Evolutionary conservation across 2,113 vertebrate genomes (phyloP), one percentile per base, ranked within the genome.

Genomic region (Lepisosteus oculatus): DNA sequence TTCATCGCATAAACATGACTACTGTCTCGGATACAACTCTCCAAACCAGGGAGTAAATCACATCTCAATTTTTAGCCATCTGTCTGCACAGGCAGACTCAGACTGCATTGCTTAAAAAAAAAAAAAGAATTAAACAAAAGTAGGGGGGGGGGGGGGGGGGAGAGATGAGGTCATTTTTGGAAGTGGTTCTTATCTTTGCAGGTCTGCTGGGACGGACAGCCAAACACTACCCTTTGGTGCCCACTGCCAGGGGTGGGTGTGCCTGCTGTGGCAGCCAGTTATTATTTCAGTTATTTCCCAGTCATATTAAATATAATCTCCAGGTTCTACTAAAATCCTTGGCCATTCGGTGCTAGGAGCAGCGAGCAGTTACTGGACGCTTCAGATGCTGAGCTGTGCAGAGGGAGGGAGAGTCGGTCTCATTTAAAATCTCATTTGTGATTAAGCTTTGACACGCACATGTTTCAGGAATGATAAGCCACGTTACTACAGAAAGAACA

Each of bases 1-100:
- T 84, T 91, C 89, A 92, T 76, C 81, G 76, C 82, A 77, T 76
- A 91, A 86, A 81, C 80, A 92, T 80, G 83, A 76, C 81, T 81
- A 78, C 86, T 79, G 81, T 90, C 83, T 83, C 87, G 84, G 74
- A 86, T 55, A 88, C 85, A 90, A 87, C 89, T 89, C 89, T 86
- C 88, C 88, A 78, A 85, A 85, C 77, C 82, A 72, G 82, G 70
- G 82, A 88, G 86, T 91, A 89, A 88, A 90, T 90, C 87, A 88
- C 81, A 82, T 82, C 83, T 67, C 63, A 55, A 68, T 72, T 83
- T 67, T 74, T 66, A 80, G 78, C 79, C 83, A 80, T 86, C 74
- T 86, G 81, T 80, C 81, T 81, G 77, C 78, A 77, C 70, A 72
- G 47, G 61, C 47, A 51, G 72, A 69, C 72, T 78, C 77, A 79